Base-by-base conservation (phyloP, 2,113 vertebrate genomes). In the Cyanistes caeruleus region DNA sequence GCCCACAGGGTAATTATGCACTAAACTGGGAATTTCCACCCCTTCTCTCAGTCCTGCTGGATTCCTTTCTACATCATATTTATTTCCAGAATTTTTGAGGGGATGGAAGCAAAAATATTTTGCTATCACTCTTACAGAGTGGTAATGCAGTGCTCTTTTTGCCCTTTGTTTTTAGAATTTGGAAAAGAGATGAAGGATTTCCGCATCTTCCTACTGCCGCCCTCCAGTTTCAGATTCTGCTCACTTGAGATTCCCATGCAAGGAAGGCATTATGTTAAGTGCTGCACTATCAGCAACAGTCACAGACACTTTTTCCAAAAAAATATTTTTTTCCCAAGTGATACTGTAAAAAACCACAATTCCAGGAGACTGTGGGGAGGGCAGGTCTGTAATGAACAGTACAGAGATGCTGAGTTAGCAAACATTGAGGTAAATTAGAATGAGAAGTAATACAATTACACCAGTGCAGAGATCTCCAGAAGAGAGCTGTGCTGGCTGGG, bases 181-280 rank as follows among this genome's bases (percentile, higher is more conserved):
- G 55, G 23, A 81, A 74, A 88, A 86, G 18, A 86, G 18, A 46
- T 58, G 10, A 84, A 83, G 48, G 20, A 33, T 81, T 88, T 90
- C 59, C 74, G 13, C 23, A 77, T 63, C 63, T 80, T 85, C 13
- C 23, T 30, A 7, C 15, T 12, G 5, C 46, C 43, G 60, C 22
- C 4, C 8, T 41, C 33, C 3, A 3, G 69, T 49, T 78, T 65
- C 43, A 30, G 43, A 86, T 84, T 76, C 76, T 80, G 72, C 46
- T 90, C 51, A 33, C 37, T 73, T 69, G 46, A 76, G 85, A 93
- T 86, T 93, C 59, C 69, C 67, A 88, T 58, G 87, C 74, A 88
- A 87, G 68, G 78, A 90, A 92, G 62, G 56, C 81, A 94, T 95
- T 75, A 92, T 28, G 31, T 41, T 95, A 92, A 96, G 82, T 94